A percentile compares a stretch with the other conserved stretches of the same genome.
Evolutionary conservation across 2,797 vertebrate genomes (phyloP).

Genomic region (Crax fasciolata): DNA sequence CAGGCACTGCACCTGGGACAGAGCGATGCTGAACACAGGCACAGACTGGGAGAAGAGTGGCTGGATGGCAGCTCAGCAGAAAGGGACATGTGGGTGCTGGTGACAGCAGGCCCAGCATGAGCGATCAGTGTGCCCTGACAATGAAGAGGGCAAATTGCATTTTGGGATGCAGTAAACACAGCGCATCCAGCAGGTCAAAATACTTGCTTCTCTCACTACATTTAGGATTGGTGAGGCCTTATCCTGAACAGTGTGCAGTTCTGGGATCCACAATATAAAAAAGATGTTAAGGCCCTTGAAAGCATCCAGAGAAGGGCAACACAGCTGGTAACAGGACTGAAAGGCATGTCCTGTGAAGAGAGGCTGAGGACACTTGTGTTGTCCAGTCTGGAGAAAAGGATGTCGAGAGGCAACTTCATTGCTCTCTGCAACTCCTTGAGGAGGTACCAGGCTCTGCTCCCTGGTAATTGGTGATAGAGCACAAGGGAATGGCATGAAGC

Average conservation of each 20-base stretch:
- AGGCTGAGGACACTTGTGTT: background rate
- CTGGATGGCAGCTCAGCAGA: background rate
- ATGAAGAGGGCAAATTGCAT: background rate
- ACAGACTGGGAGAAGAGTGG: background rate
- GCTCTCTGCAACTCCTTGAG: background rate
- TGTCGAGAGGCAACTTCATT: background rate
- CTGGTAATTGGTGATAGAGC: background rate
- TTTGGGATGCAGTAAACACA: background rate
- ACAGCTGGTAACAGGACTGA: background rate
- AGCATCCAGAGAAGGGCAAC: background rate
- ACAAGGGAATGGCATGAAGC: background rate
- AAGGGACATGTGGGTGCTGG: background rate
- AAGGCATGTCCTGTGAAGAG: background rate
- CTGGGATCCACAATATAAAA: background rate
- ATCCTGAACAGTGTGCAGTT: background rate
- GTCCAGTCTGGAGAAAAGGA: background rate
- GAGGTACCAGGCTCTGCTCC: background rate
- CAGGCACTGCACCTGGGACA: no score
- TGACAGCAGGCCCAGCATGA: background rate
- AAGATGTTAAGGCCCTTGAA: background rate
- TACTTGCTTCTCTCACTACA: background rate
- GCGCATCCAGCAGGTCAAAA: background rate
- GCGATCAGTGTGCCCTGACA: background rate
- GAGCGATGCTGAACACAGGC: background rate
- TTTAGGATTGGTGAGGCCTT: background rate